Base-by-base conservation (phyloP, 2,888 invertebrate genomes). In the Lochmaea capreae region DNA sequence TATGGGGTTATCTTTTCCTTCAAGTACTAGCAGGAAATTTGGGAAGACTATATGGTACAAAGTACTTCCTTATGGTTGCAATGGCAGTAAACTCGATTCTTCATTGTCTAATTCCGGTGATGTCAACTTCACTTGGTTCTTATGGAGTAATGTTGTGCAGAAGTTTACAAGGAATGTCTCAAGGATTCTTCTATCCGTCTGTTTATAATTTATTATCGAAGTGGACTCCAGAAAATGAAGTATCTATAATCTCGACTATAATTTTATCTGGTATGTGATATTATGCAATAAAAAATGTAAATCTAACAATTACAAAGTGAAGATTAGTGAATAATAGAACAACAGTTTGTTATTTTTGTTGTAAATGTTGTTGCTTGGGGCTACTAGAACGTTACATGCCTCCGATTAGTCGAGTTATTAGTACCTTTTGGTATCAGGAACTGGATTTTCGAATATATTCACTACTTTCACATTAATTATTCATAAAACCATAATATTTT, bases 1-100 rank as follows among this genome's bases (percentile, higher is more conserved):
- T 93, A 85, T 93, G 93, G 93, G 94, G 94, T 2, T 94, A 94
- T 83, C 89, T 93, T 1, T 76, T 92, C 1, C 91, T 92, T 18
- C 95, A 95, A 86, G 85, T 94, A 1, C 92, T 92, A 0, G 91
- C 91, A 0, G 93, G 93, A 0, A 88, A 92, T 75, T 84, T 96
- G 61, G 93, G 94, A 0, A 92, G 92, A 80, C 88, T 88, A 2
- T 91, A 92, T 84, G 96, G 96, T 0, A 93, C 94, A 0, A 93
- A 93, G 83, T 87, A 90, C 67, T 88, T 95, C 10, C 87, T 93
- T 26, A 87, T 89, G 0, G 82, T 87, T 0, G 87, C 92, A 0
- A 88, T 93, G 65, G 79, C 88, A 0, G 82, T 92, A 1, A 92
- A 92, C 57, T 90, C 93, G 0, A 26, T 93, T 0, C 74, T 76